Evolutionary conservation across 2,888 invertebrate species (phyloP).

Genomic region (Venusia cambrica): DNA sequence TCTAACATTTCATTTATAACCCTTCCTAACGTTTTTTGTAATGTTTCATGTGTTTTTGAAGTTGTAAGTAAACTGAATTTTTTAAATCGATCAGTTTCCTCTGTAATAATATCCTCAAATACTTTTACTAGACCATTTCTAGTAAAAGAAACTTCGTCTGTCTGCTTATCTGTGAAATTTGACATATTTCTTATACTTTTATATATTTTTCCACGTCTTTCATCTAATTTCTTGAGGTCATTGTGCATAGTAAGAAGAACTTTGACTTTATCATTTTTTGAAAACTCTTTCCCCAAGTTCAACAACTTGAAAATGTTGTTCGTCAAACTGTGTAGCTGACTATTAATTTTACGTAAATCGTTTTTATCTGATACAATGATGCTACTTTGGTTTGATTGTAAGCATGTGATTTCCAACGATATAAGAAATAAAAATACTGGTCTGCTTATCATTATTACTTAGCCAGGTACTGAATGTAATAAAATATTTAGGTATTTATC

Average conservation of each 20-base stretch:
- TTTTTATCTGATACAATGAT: conserved; percentile 27
- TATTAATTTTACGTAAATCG: conserved; percentile 31
- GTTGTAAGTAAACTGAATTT: conserved; percentile 2
- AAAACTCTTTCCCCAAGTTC: conserved; percentile 31
- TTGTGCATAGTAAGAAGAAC: conserved; percentile 37
- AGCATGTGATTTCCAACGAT: conserved; percentile 20
- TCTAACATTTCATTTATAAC: conserved; percentile 1
- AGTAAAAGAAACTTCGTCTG: no score
- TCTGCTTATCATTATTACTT: conserved; percentile 14
- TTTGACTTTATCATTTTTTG: conserved; percentile 26
- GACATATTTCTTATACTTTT: conserved; percentile 26
- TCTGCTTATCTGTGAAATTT: conserved; percentile 9
- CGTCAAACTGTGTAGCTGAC: conserved; percentile 31
- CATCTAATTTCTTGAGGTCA: conserved; percentile 35
- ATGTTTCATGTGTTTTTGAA: conserved; percentile 5
- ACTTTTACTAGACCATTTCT: conserved; percentile 25
- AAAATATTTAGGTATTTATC: no score
- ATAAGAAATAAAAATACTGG: conserved; percentile 13
- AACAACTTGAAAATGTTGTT: conserved; percentile 40
- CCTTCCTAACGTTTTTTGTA: not conserved
- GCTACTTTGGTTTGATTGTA: conserved; percentile 17
- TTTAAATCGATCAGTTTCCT: conserved; percentile 15
- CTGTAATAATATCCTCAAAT: conserved; percentile 28
- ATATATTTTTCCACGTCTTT: conserved; percentile 33
- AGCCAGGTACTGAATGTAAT: no score